phyloP scores from a whole-genome alignment of 2,888 invertebrate species.

The Schizaphis graminum region DNA sequence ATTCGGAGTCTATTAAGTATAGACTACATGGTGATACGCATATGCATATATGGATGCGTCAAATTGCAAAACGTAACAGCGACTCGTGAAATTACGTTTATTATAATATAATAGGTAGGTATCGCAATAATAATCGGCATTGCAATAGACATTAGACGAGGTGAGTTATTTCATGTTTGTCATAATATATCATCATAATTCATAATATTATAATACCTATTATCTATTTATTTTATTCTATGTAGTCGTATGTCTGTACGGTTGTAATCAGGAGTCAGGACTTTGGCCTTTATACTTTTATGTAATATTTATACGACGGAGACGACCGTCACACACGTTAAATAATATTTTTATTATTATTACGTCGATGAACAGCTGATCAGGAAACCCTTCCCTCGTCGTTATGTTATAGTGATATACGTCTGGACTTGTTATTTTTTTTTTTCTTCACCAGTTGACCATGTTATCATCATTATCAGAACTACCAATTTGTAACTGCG shows the following conservation, averaged over 20 bases:
- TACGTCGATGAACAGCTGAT: conserved; percentile 44
- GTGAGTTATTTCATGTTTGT: background rate
- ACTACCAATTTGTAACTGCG: conserved; percentile 63
- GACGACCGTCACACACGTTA: background rate
- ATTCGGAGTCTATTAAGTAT: too few relatives aligned
- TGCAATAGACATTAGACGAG: background rate
- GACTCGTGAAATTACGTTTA: background rate
- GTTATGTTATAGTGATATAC: background rate
- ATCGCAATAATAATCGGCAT: background rate
- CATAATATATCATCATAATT: background rate
- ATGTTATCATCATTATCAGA: conserved; percentile 62
- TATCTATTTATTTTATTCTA: background rate
- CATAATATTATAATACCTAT: background rate
- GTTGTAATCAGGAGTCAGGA: background rate
- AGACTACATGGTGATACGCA: background rate
- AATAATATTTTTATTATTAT: background rate
- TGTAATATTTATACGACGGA: background rate
- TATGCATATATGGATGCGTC: background rate
- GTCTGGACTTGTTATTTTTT: conserved; percentile 22
- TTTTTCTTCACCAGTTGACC: conserved; percentile 58
- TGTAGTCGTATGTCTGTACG: background rate
- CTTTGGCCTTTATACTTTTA: background rate
- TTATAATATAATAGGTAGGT: background rate
- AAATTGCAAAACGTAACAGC: background rate
- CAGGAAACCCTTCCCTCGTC: conserved; percentile 49